Base-by-base conservation (phyloP, 1,140 invertebrate genomes). In the Pseudomyrmex pallidus region DNA sequence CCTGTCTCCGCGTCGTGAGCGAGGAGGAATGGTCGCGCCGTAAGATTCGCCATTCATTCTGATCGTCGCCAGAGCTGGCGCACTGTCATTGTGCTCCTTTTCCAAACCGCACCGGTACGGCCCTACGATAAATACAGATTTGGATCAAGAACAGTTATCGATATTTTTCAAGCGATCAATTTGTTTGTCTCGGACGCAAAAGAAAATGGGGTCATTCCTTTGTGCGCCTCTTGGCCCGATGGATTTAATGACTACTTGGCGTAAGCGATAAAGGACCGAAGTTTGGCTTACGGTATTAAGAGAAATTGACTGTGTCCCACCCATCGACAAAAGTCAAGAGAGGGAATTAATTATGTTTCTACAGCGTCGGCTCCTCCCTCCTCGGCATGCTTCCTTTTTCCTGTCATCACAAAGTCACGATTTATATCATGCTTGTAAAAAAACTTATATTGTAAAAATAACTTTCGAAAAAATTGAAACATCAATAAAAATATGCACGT, bases 31-130 rank as follows among this genome's bases (percentile, higher is more conserved):
- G 84, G 85, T 87, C 86, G 85, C 83, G 85, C 83, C 48, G 8
- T 54, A 56, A 84, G 74, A 87, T 80, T 89, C 83, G 82, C 90
- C 90, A 92, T 92, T 90, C 89, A 93, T 93, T 76, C 89, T 91
- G 87, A 92, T 92, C 91, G 90, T 93, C 91, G 90, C 89, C 87
- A 80, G 87, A 85, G 20, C 56, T 54, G 83, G 83, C 85, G 85
- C 83, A 66, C 54, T 57, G 70, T 61, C 70, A 85, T 87, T 78
- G 84, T 85, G 61, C 77, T 56, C 63, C 61, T 64, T 63, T 72
- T 50, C 56, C 20, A 20, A 70, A 15, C 54, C 54, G 22, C 46
- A 20, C 15, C 44, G 22, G 48, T 54, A 48, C 61, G 35, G 52
- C 7, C 15, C 5, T 70, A 50, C 64, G 76, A 72, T 80, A 80